phyloP scores from a whole-genome alignment of 1,140 invertebrate species.

The Dendroctonus ponderosae region DNA sequence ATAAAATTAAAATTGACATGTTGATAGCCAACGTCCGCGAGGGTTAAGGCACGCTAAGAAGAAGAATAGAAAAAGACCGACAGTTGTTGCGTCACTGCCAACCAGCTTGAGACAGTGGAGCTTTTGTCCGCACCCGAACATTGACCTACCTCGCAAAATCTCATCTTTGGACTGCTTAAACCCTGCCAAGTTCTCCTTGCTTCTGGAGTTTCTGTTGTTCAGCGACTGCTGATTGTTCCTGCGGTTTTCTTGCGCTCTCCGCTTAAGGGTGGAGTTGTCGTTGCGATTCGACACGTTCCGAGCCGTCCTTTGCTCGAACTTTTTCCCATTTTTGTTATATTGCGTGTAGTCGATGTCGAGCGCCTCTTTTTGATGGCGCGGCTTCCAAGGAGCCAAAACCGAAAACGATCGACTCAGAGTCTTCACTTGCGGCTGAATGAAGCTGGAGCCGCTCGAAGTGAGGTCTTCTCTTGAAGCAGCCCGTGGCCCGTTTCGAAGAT shows the following conservation, averaged over 20 bases:
- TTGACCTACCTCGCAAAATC: slow-evolving; percentile 32
- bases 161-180: slow-evolving; percentile 40
- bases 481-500: slow-evolving; percentile 55
- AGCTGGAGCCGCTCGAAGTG: slow-evolving; percentile 57
- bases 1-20: no score
- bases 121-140: no score
- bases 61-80: no score
- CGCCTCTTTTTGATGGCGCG: slow-evolving; percentile 67
- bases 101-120: no score
- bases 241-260: slow-evolving; percentile 47
- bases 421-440: slow-evolving; percentile 61
- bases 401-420: slow-evolving; percentile 81
- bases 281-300: slow-evolving; percentile 46
- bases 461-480: slow-evolving; percentile 71
- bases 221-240: slow-evolving; percentile 41
- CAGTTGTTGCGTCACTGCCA: no score
- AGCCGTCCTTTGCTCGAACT: slow-evolving; percentile 52
- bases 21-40: no score
- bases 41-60: no score
- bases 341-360: slow-evolving; percentile 80
- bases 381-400: slow-evolving; percentile 79
- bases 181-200: slow-evolving; percentile 44
- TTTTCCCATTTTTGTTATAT: slow-evolving; percentile 54
- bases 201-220: slow-evolving; percentile 37
- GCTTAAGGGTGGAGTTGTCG: slow-evolving; percentile 47